Conservation (phyloP, 2,113 vertebrate genomes). For the Takifugu flavidus region DNA sequence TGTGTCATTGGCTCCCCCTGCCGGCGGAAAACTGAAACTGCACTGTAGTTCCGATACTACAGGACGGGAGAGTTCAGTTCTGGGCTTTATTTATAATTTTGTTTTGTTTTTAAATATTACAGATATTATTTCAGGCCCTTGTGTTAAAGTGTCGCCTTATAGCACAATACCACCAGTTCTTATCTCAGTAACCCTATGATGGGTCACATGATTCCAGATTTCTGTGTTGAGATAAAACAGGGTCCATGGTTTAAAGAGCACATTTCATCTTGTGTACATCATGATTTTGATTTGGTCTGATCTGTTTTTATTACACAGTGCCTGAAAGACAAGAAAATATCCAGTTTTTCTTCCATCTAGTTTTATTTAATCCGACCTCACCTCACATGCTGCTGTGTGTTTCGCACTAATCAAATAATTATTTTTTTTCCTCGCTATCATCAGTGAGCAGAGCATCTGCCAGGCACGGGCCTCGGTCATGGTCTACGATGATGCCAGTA, state of each 20-base stretch:
- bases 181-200: slow-evolving; percentile 7
- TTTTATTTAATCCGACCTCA: no score
- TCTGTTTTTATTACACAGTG: no score
- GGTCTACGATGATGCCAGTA: slow-evolving; percentile 99
- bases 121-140: no score
- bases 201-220: no score
- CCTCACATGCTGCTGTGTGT: no score
- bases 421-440: slow-evolving; percentile 23
- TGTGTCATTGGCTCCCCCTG: slow-evolving; percentile 60
- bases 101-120: no score
- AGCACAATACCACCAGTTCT: slow-evolving; percentile 9
- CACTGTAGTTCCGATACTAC: slow-evolving; percentile 5
- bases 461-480: slow-evolving; percentile 98
- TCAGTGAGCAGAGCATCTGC: slow-evolving; percentile 99
- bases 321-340: no score
- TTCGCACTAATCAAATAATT: neutral
- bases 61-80: slow-evolving; percentile 26
- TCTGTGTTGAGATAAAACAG: no score
- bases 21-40: neutral
- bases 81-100: slow-evolving; percentile 38
- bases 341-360: no score
- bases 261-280: no score
- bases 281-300: no score
- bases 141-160: slow-evolving; percentile 8
- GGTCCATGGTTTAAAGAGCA: no score